Evolutionary conservation across 2,797 vertebrate genomes (phyloP), one percentile per base, ranked within the genome.

Genomic region (Karalla daura): DNA sequence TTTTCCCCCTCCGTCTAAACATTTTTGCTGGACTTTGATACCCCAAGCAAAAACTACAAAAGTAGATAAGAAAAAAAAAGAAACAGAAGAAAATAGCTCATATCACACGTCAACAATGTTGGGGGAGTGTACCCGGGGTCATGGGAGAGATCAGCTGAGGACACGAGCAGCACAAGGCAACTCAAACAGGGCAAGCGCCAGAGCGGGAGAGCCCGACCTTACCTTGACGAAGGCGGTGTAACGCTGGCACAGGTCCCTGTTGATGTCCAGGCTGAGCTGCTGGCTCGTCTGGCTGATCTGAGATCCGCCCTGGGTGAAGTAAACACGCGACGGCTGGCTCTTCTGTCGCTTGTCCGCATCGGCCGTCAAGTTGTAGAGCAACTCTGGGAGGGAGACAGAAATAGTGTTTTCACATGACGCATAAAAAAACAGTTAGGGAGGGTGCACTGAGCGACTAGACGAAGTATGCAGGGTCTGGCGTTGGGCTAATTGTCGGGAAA

Each of bases 191-290:
- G 54, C 55, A 49, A 70, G 64, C 32, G 4, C 32, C 15, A 21
- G 14, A 37, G 25, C 11, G 49, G 18, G 35, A 45, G 8, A 17
- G 37, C 39, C n/a, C 35, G 20, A 28, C 89, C 94, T 84, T 85
- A 99, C 98, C 96, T 97, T 98, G 40, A 99, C 96, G 0, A 96
- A 95, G 1, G 95, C 95, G 1, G 95, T 86, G 78, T 95, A 97
- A 56, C 86, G 93, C 65, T 91, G 93, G 0, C 98, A 99, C 54
- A 83, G 89, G 85, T 95, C 93, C 60, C 88, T 90, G 90, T 92
- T 90, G 84, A 94, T 88, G 0, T 81, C 88, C 79, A 99, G 91
- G 30, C 88, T 91, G 62, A 97, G 84, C 63, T 89, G 91, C 71
- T 96, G 95, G 41, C 92, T 92, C 69, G 97, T 85, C 64, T 95